phyloP scores from a whole-genome alignment of 1,140 invertebrate species.

The Solenopsis fugax region DNA sequence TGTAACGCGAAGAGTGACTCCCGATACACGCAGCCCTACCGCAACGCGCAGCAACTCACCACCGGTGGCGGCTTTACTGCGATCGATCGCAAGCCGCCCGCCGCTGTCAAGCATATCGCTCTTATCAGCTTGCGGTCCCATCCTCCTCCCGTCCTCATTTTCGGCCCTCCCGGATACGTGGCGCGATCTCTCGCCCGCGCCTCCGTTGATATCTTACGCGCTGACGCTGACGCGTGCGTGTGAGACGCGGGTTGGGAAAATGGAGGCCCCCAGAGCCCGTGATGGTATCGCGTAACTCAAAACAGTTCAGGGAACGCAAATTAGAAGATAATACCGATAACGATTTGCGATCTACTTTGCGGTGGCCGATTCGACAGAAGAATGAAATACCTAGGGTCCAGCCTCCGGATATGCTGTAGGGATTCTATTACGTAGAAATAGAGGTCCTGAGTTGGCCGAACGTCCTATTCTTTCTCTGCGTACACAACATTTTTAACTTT shows the following conservation, averaged over 20 bases:
- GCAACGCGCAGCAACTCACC: slow-evolving; percentile 50
- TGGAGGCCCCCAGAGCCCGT: neutral
- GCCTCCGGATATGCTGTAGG: neutral
- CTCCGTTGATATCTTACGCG: slow-evolving; percentile 34
- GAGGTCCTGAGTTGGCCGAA: slow-evolving; percentile 19
- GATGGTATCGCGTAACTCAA: neutral
- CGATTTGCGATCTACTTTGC: slow-evolving; percentile 23
- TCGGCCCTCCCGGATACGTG: slow-evolving; percentile 28
- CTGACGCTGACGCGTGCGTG: slow-evolving; percentile 28
- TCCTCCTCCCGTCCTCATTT: slow-evolving; percentile 8
- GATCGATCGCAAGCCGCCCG: slow-evolving; percentile 55
- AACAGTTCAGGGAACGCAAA: neutral
- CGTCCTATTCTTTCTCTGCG: too few relatives aligned
- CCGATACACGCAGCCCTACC: slow-evolving; percentile 68
- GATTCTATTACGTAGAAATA: slow-evolving; percentile 29
- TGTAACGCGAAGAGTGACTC: slow-evolving; percentile 60
- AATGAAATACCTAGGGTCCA: neutral
- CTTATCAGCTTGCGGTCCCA: slow-evolving; percentile 45
- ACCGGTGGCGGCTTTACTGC: neutral
- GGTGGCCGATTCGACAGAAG: slow-evolving; percentile 39
- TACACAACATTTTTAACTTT: too few relatives aligned
- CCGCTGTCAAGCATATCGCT: neutral
- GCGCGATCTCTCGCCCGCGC: slow-evolving; percentile 17
- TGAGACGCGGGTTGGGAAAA: neutral
- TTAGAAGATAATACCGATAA: slow-evolving; percentile 29